Evolutionary conservation across 2,113 vertebrate species (phyloP), one percentile per base, ranked within the genome.

Genomic region (Microcebus griseorufus): DNA sequence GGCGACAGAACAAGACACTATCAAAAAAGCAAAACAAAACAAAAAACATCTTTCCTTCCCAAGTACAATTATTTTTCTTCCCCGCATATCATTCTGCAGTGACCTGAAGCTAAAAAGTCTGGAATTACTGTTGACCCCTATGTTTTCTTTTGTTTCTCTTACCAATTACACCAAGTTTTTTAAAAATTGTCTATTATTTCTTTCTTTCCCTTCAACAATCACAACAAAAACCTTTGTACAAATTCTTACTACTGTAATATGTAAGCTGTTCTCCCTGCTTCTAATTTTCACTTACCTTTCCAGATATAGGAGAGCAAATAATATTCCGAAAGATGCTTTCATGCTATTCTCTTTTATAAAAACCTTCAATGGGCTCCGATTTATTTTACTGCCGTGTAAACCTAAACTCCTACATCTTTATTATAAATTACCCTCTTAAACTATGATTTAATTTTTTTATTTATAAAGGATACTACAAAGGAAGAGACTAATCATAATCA

Each of bases 391-490:
- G 34, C 48, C 17, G 75, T 25, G 62, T 3, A 91, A n/a, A 45
- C 32, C 42, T 87, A 76, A 93, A 65, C 17, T 76, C 9, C 87
- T 85, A 60, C 2, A 89, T 70, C n/a, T 94, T 95, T 76, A 91
- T 65, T 94, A 95, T 1, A 85, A 94, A 85, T 58, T 95, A 58
- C 75, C 17, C 25, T 95, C 34, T 88, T 90, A 79, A 90, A 91
- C 45, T 75, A 2, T 45, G 55, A 58, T 58, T 58, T 58, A 6
- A 55, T 22, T 58, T 58, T 58, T 58, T 58, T 58, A 58, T 58
- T 58, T 58, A 58, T 58, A 58, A 58, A 58, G 55, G 55, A 58
- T 58, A 58, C 22, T 58, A 58, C 55, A 58, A 58, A 58, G 20
- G 55, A 58, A 58, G 55, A 58, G 55, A 58, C 55, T 58, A 22